Evolutionary conservation across 2,888 invertebrate genomes (phyloP), one percentile per base, ranked within the genome.

Genomic region (Cybosia mesomella): DNA sequence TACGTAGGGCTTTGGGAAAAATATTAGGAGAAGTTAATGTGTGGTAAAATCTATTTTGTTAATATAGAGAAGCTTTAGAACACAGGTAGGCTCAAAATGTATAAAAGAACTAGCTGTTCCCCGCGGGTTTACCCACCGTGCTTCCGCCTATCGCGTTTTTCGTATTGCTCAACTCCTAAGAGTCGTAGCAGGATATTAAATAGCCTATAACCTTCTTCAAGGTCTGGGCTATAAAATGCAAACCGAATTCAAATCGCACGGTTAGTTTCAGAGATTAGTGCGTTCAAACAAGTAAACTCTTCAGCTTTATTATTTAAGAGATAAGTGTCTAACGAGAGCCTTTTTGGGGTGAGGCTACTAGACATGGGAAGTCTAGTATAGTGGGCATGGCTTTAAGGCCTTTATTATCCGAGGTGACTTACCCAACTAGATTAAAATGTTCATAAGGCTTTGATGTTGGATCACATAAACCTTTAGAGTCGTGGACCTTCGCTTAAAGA

Each of bases 1-100:
- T n/a, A 34, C 43, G 64, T 58, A 58, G 24, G 66, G 39, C 58
- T 54, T 68, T 70, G 9, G 53, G 58, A 22, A 64, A 39, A 71
- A 65, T 66, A 66, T 22, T 54, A 64, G 8, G 2, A 2, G 13
- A 57, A 66, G 54, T 49, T 28, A 68, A 58, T 55, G 32, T 10
- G 34, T 24, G 13, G 21, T 62, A n/a, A 53, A 70, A 73, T 67
- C 55, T 28, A 28, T 5, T 49, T 49, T 15, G 49, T 49, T 11
- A 49, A 49, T 28, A 5, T 28, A 28, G 28, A 28, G 28, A 28
- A 4, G 28, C 28, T 28, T 28, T 28, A 28, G 28, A 5, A 28
- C n/a, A n/a, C n/a, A n/a, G n/a, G n/a, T n/a, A n/a, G n/a, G 28
- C 5, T 5, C 28, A 28, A 28, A 5, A 28, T 28, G 28, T 4